Conservation (phyloP, 2,797 vertebrate genomes). For the Hyperoplus lanceolatus region DNA sequence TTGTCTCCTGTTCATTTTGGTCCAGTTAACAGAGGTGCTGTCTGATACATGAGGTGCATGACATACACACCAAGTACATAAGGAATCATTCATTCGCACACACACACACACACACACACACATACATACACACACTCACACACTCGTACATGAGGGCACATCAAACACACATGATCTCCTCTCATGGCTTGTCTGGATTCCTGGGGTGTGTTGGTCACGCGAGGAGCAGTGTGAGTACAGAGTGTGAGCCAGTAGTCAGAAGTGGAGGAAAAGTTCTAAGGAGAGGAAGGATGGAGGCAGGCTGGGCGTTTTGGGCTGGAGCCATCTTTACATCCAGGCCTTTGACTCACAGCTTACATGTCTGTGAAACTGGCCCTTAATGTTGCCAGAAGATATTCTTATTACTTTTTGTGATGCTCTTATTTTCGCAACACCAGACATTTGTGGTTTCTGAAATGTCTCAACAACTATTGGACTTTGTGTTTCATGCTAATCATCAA, state of each 20-base stretch:
- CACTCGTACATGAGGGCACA: neutral
- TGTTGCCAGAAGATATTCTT: neutral
- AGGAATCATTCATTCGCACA: conserved; percentile 47
- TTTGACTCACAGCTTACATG: conserved; percentile 49
- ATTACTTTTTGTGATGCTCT: neutral
- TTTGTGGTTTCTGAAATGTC: conserved; percentile 1
- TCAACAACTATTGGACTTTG: neutral
- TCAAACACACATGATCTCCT: conserved; percentile 4
- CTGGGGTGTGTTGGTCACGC: conserved; percentile 64
- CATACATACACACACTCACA: neutral
- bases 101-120: conserved; percentile 13
- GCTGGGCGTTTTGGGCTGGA: conserved; percentile 29
- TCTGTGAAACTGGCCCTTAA: too few species aligned
- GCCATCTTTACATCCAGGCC: conserved; percentile 63
- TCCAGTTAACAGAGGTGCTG: conserved; percentile 69
- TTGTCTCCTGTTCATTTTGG: conserved; percentile 67
- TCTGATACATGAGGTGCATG: conserved; percentile 75
- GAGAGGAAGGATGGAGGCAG: conserved; percentile 45
- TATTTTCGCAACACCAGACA: neutral
- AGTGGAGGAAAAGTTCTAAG: conserved; percentile 33
- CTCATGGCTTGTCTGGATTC: conserved; percentile 55
- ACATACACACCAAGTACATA: conserved; percentile 46
- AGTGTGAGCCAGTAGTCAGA: conserved; percentile 50
- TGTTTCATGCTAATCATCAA: neutral
- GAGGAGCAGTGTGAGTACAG: conserved; percentile 42